Base-by-base conservation (phyloP, 2,797 vertebrate species). In the Xiphorhynchus erythropygius region DNA sequence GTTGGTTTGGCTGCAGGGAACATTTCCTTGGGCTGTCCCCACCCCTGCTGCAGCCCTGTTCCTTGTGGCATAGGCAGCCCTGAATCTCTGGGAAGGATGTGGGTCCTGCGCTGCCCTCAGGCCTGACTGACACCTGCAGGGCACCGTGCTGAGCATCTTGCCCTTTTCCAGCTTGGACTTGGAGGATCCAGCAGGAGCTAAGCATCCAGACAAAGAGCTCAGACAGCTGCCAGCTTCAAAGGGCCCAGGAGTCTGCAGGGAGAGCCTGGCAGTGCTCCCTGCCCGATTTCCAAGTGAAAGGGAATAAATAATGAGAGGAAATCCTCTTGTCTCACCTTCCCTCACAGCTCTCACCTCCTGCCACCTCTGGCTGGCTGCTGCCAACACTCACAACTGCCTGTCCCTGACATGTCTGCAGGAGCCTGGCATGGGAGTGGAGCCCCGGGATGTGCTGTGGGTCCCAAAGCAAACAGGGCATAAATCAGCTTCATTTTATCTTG, bases 291-390 rank as follows among this genome's bases (percentile, higher is more conserved):
- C 87, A 88, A 94, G 84, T 75, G 95, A 95, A 94, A 96, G 86
- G 84, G 95, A 96, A 97, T 96, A 89, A 87, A 69, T 96, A 89
- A 96, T 67, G 82, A 96, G 95, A 92, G 86, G 91, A 96, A 95
- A 95, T 91, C 89, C 90, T 95, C 84, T 62, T 81, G 87, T 93
- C 91, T 84, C 81, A 89, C 94, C 93, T 96, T 84, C 35, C 73
- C 67, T 80, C 22, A 13, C 57, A 55, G 76, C 70, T 90, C 49
- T 77, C 71, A 64, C 57, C 56, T 83, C 18, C 37, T 79, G 74
- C 53, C 56, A 42, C 83, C 35, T 46, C 91, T 11, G 47, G 10
- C 83, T 84, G 78, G 80, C 68, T 89, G 68, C 79, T 4, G 6
- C 69, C 21, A 10, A 62, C 63, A 87, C 33, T n/a, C 19, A 5